phyloP scores from a whole-genome alignment of 1,140 invertebrate genomes.

The Tyrophagus putrescentiae region DNA sequence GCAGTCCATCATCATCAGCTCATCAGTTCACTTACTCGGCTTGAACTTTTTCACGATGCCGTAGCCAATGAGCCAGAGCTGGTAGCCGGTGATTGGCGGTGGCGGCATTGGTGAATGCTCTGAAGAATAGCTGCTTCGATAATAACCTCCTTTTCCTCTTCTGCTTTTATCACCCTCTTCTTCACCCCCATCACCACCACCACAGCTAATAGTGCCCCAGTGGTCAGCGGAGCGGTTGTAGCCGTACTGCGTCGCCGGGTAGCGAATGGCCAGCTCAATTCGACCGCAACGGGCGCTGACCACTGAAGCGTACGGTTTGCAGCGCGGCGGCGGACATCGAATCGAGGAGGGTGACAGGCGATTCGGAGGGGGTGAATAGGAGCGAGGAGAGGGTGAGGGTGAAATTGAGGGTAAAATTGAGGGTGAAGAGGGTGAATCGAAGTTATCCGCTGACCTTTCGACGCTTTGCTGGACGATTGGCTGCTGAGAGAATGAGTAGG shows the following conservation, averaged over 20 bases:
- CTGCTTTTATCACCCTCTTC: no score
- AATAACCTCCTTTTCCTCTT: no score
- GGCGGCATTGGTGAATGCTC: no score
- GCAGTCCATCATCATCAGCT: no score
- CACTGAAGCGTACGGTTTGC: conserved; percentile 15
- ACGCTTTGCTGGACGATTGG: no score
- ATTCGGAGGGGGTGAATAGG: background rate
- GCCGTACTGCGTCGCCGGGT: conserved; percentile 14
- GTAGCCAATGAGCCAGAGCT: conserved; percentile 19
- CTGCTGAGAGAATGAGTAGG: no score
- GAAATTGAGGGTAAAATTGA: background rate
- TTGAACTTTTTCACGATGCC: conserved; percentile 14
- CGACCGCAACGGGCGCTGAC: background rate
- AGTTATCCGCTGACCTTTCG: no score
- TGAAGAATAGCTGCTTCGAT: no score
- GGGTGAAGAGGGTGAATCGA: background rate
- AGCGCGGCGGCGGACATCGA: background rate
- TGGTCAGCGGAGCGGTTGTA: conserved; percentile 9
- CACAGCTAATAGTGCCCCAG: conserved; percentile 12
- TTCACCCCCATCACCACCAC: conserved; percentile 1
- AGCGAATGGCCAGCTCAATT: conserved; percentile 12
- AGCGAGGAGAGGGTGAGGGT: background rate
- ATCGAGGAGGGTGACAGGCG: background rate
- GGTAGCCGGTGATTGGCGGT: conserved; percentile 10
- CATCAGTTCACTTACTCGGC: background rate